Base-by-base conservation (phyloP, 2,113 vertebrate genomes). In the Trematomus loennbergii region DNA sequence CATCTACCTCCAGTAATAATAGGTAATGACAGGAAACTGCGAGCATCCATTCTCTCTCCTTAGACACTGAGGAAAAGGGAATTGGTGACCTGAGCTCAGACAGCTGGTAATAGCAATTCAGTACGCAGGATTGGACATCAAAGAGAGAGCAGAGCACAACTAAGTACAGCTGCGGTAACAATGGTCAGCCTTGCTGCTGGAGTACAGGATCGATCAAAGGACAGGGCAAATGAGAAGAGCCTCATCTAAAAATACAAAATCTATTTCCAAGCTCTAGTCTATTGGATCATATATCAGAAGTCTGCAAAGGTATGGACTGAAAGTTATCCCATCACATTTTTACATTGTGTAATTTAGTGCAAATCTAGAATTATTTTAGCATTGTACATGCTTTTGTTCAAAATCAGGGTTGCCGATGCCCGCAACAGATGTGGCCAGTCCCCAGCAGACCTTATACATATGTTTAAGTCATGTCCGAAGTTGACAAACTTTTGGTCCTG, bases 181-280 rank as follows among this genome's bases (percentile, higher is more conserved):
- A 81, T 50, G 78, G 63, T 76, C 59, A 59, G 72, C 72, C 36
- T 49, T 63, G 80, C 84, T 69, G 18, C 80, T 72, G 75, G 55
- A 79, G 45, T 78, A 75, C 12, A 3, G 75, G 85, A 93, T 92
- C 67, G 66, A 91, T 91, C 53, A 86, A 75, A 90, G 85, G 88
- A 82, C 81, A 79, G 75, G 22, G 33, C 61, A 60, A 78, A 69
- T 16, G 33, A 76, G 63, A 67, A 53, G 70, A 80, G 73, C 36
- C 72, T 85, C 68, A 65, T 82, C 87, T 90, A 85, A 89, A 91
- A 91, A 89, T 89, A 87, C n/a, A 22, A 64, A 79, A 76, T 82
- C 80, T 78, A 81, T 91, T 88, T 85, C 76, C 81, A 89, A 77
- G 58, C 79, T 62, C 58, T 33, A 71, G 81, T 81, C 61, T 71